Evolutionary conservation across 2,888 invertebrate species (phyloP), one percentile per base, ranked within the genome.

Genomic region (Torymus tubicola): DNA sequence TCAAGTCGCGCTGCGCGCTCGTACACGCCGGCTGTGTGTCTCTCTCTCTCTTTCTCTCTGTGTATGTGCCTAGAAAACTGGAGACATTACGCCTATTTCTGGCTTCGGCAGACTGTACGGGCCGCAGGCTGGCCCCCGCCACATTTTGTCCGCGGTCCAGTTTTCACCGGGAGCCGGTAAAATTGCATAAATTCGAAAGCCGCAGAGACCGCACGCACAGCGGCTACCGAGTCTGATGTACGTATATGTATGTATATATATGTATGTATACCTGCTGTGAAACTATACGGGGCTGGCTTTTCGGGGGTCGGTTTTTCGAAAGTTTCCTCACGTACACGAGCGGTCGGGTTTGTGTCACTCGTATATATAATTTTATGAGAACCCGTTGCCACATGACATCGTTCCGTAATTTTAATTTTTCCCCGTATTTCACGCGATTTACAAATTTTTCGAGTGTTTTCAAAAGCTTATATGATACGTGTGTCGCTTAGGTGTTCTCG

Each of bases 1-100:
- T 86, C 84, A 80, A 85, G 84, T 87, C 84, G 86, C 86, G 85
- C 84, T 84, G 85, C 84, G 86, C 86, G 85, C 84, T 84, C 85
- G 84, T 87, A 86, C 84, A 68, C 50, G 12, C 57, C 67, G 76
- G 16, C 16, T 63, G 74, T 52, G 13, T 31, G 58, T 55, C n/a
- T 13, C 24, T 16, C 14, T 21, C 10, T 31, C 21, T 21, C 18
- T 31, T 8, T 50, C 42, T 18, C 12, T 16, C 5, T 31, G 21
- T 21, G 68, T 21, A 10, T 57, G 77, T 58, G 74, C 70, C 18
- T 71, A 68, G 78, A 78, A 78, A 81, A 72, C 86, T 81, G 85
- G 85, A 85, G 86, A 86, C 86, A 86, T 86, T 86, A 85, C 85
- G 85, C 86, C 84, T 86, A 85, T 85, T 81, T 78, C 81, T 60